phyloP scores from a whole-genome alignment of 1,140 invertebrate species.

The Cotesia glomerata region DNA sequence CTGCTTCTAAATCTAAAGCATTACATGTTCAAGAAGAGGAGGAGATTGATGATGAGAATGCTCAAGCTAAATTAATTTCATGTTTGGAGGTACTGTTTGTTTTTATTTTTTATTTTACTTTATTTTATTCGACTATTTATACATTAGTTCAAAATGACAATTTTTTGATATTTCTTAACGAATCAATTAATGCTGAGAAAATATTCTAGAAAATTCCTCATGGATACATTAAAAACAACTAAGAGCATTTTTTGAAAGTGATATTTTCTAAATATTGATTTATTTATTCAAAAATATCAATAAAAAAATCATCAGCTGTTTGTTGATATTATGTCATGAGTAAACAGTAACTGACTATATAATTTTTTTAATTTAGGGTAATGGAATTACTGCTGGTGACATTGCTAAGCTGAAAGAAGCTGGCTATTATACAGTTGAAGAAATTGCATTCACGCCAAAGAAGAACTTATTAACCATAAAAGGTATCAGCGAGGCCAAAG shows the following conservation, averaged over 20 bases:
- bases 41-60: background rate
- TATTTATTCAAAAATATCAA: too few species aligned
- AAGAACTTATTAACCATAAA: conserved; percentile 90
- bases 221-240: too few species aligned
- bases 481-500: conserved; percentile 97
- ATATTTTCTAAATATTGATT: too few species aligned
- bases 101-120: background rate
- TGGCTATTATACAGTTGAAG: conserved; percentile 94
- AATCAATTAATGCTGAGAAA: background rate
- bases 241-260: too few species aligned
- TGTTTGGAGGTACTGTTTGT: background rate
- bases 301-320: too few species aligned
- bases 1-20: background rate
- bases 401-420: conserved; percentile 93
- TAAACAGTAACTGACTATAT: background rate
- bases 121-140: background rate
- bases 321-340: background rate
- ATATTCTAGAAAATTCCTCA: too few species aligned
- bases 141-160: background rate
- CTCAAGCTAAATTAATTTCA: background rate
- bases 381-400: conserved; percentile 88
- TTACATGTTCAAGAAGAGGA: background rate
- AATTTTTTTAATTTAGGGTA: conserved; percentile 64
- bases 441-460: conserved; percentile 93
- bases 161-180: background rate